phyloP scores from a whole-genome alignment of 2,113 vertebrate genomes.

The Carassius gibelio region DNA sequence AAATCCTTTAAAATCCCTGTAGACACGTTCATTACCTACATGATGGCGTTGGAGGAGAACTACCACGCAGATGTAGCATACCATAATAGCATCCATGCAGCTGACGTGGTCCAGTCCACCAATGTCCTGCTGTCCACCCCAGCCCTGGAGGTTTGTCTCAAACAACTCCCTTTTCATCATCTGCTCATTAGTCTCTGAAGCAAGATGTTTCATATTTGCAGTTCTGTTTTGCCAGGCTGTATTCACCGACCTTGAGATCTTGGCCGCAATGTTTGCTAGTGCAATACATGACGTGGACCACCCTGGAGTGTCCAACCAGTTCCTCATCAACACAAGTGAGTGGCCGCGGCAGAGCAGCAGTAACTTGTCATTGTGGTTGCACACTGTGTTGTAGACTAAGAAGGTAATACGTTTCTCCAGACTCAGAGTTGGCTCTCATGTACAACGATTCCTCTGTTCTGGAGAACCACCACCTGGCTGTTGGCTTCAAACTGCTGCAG shows the following conservation, averaged over 20 bases:
- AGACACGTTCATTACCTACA: conserved; percentile 86
- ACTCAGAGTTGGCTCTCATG: conserved; percentile 79
- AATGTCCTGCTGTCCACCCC: conserved; percentile 88
- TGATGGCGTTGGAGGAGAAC: conserved; percentile 90
- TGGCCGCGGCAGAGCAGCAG: conserved; percentile 30
- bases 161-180: not conserved
- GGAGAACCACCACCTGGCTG: no score
- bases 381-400: conserved; percentile 19
- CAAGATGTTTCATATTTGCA: not conserved
- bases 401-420: conserved; percentile 42
- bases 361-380: not conserved
- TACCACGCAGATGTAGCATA: conserved; percentile 87
- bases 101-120: conserved; percentile 90
- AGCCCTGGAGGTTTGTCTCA: conserved; percentile 81
- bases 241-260: conserved; percentile 89
- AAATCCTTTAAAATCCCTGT: conserved; percentile 89
- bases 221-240: conserved; percentile 76
- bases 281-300: conserved; percentile 94
- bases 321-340: conserved; percentile 96
- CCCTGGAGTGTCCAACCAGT: conserved; percentile 91
- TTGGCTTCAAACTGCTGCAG: no score
- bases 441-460: no score
- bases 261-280: conserved; percentile 88
- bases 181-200: not conserved
- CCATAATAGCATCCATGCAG: conserved; percentile 92